Conservation (phyloP, 92 coral and sea anemone species). For the Parazoanthus darwini region DNA sequence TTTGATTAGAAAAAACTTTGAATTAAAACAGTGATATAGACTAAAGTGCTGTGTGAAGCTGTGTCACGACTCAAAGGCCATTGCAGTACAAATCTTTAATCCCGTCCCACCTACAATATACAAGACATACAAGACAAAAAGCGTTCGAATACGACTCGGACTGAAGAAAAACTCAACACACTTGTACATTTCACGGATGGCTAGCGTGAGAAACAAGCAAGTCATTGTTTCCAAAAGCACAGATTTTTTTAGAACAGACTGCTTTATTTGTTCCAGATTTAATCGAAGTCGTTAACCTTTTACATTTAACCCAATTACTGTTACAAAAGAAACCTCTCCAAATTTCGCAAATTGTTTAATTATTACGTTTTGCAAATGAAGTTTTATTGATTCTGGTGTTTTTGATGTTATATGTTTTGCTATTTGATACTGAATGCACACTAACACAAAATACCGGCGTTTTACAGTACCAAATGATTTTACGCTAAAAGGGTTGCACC, state of each 20-base stretch:
- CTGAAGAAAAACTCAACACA: not conserved
- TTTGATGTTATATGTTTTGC: not conserved
- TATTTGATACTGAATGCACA: no score
- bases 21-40: not conserved
- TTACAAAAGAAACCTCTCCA: not conserved
- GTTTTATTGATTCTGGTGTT: not conserved
- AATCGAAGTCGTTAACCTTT: slow-evolving; percentile 12
- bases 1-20: not conserved
- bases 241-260: not conserved
- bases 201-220: not conserved
- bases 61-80: not conserved
- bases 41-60: not conserved
- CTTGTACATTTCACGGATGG: slow-evolving; percentile 39
- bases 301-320: not conserved
- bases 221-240: not conserved
- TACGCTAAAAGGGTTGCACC: not conserved
- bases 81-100: not conserved
- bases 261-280: not conserved
- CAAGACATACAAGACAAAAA: not conserved
- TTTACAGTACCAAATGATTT: slow-evolving; percentile 28
- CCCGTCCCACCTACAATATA: not conserved
- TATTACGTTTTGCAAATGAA: not conserved
- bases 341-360: not conserved
- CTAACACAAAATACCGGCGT: not conserved
- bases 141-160: not conserved